Evolutionary conservation across 2,888 invertebrate genomes (phyloP).

Genomic region (Chironomus tentans): DNA sequence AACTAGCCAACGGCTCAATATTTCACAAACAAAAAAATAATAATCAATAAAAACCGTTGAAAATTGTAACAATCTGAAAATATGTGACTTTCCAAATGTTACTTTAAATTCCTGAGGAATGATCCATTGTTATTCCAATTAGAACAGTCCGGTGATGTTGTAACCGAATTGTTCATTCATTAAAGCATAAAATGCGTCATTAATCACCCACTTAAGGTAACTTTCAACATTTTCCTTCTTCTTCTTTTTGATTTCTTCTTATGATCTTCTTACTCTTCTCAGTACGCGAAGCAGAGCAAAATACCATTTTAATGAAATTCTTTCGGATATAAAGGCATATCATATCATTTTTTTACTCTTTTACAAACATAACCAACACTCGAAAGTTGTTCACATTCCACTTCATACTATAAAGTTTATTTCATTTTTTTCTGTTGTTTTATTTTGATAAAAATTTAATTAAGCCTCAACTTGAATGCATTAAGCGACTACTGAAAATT

Average conservation of each 20-base stretch:
- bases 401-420: background rate
- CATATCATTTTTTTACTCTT: background rate
- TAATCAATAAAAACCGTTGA: too few relatives aligned
- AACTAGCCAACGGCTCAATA: too few relatives aligned
- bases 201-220: background rate
- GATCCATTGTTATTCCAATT: too few relatives aligned
- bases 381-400: slow-evolving; percentile 23
- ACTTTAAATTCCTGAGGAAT: too few relatives aligned
- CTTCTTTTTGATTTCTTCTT: background rate
- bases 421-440: background rate
- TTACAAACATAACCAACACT: background rate
- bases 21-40: too few relatives aligned
- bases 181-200: background rate
- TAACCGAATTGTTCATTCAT: background rate
- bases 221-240: background rate
- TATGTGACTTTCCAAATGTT: too few relatives aligned
- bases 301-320: slow-evolving; percentile 1
- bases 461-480: background rate
- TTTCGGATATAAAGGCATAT: background rate
- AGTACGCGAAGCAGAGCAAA: slow-evolving; percentile 1
- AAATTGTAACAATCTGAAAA: too few relatives aligned
- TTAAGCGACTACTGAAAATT: background rate
- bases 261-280: background rate
- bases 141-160: too few relatives aligned
- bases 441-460: background rate